Evolutionary conservation across 2,888 invertebrate species (phyloP), one percentile per base, ranked within the genome.

Genomic region (Ferrisia virgata): DNA sequence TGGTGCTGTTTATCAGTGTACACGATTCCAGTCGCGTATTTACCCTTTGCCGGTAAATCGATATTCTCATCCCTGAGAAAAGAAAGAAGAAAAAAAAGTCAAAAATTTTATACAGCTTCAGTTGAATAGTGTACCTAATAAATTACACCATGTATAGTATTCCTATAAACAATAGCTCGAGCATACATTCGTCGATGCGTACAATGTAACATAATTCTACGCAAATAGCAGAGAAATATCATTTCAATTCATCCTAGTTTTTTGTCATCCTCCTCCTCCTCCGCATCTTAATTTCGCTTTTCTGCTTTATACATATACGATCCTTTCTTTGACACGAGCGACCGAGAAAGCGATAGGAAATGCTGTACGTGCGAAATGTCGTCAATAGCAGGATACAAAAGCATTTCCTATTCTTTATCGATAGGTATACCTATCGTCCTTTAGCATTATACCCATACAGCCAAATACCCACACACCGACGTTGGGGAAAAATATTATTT

Each of bases 11-110:
- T 93, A 89, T 98, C 97, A 89, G 98, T 90, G 90, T 96, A 99
- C 88, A 99, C 92, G 86, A 99, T 96, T 85, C 99, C 99, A 25
- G 98, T 98, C 83, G 98, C 99, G 90, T 99, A 99, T 86, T 92
- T 91, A 4, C 98, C 98, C 87, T 93, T 92, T 25, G 93, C 92
- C 9, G 99, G 99, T 87, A 99, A 90, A 86, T 93, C 92, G 85
- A 97, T 91, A 87, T 94, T 92, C 86, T 92, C 92, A 88, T 95
- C 93, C 89, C 96, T 97, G 90, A 40, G 89, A 22, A 64, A 3
- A n/a, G n/a, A 72, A 72, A 9, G 6, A 28, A 15, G 2, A 22
- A 36, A 36, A 6, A 72, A 53, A 15, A 15, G 18, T n/a, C 11
- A 39, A 11, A 13, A 64, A 25, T 64, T 64, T 18, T 64, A 64